These are phyloP conservation scores for Drosophila micromelanica DNA, from an alignment of 1,140 invertebrate species.

Conservation along the genomic window DNA sequence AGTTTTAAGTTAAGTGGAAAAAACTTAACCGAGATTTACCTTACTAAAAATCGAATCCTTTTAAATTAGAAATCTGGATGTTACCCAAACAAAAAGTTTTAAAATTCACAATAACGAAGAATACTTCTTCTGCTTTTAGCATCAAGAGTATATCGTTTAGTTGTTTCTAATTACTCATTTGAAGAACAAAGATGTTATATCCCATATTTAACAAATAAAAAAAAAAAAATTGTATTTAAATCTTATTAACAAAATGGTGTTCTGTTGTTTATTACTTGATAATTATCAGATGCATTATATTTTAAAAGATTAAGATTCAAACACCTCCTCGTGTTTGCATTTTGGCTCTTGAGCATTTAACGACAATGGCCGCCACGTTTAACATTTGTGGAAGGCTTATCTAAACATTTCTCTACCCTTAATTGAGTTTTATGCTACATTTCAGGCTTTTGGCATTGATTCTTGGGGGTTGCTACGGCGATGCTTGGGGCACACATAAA, in stretches of 20 bases:
- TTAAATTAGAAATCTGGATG: too few relatives aligned
- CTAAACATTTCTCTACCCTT: conserved; percentile 31
- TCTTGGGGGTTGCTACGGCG: conserved; percentile 46
- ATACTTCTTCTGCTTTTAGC: too few relatives aligned
- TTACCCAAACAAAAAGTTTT: too few relatives aligned
- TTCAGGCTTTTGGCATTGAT: conserved; percentile 21
- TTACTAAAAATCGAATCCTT: too few relatives aligned
- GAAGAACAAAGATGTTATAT: too few relatives aligned
- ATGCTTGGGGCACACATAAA: conserved; percentile 55
- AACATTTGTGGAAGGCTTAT: conserved; percentile 18
- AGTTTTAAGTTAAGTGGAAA: too few relatives aligned
- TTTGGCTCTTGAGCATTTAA: conserved; percentile 14
- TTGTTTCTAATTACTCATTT: too few relatives aligned
- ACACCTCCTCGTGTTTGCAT: conserved; percentile 17
- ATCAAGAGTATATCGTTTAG: too few relatives aligned
- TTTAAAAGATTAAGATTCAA: not conserved
- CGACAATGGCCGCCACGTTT: conserved; percentile 14
- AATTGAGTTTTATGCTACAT: conserved; percentile 24
- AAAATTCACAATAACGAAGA: too few relatives aligned
- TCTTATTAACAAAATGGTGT: not conserved
- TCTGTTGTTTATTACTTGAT: conserved; percentile 10
- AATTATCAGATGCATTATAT: conserved; percentile 9
- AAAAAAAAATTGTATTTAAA: too few relatives aligned
- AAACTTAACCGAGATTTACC: too few relatives aligned
- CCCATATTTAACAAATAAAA: too few relatives aligned